phyloP scores from a whole-genome alignment of 2,888 invertebrate species.

The Cantharis flavilabris region DNA sequence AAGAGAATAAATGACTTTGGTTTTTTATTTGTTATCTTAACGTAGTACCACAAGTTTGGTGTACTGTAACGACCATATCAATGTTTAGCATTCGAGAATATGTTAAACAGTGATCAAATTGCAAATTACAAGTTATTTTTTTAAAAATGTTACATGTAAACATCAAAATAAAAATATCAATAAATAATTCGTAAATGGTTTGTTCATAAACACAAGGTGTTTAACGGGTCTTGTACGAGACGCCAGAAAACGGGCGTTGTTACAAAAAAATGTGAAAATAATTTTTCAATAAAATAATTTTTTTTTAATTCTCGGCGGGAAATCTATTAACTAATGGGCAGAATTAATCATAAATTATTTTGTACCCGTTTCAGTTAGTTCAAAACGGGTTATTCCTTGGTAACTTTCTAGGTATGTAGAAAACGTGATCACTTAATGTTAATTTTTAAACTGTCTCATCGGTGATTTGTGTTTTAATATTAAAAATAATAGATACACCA shows the following conservation, averaged over 20 bases:
- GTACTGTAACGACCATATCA: background rate
- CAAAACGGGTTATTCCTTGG: background rate
- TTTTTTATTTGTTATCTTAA: background rate
- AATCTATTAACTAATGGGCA: background rate
- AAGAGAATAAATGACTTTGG: background rate
- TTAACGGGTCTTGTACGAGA: background rate
- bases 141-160: background rate
- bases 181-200: background rate
- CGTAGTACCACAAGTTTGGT: background rate
- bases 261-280: background rate
- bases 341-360: conserved; percentile 1
- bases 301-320: background rate
- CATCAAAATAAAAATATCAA: background rate
- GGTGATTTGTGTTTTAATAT: background rate
- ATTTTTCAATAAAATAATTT: background rate
- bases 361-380: background rate
- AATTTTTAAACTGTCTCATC: background rate
- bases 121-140: background rate
- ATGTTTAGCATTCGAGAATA: background rate
- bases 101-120: background rate
- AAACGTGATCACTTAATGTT: background rate
- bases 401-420: background rate
- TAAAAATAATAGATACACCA: background rate
- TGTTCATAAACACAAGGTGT: background rate
- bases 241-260: background rate